Evolutionary conservation across 2,888 invertebrate genomes (phyloP).

Genomic region (Cantharis lateralis): DNA sequence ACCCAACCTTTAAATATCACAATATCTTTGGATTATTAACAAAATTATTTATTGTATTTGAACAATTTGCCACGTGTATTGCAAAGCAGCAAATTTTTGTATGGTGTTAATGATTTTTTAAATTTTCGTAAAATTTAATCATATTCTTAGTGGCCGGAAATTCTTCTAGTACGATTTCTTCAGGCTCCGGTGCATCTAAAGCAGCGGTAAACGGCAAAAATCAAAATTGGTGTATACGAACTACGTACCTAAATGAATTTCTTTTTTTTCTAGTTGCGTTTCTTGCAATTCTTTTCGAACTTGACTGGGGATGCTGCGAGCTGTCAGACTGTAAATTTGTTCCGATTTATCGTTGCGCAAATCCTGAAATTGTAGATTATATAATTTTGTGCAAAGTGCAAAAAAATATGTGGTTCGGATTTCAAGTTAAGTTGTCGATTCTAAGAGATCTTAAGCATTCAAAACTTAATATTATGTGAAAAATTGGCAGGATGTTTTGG

Average conservation of each 20-base stretch:
- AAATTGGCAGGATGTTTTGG: no score
- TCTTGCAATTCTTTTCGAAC: conserved; percentile 70
- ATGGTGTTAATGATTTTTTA: conserved; percentile 44
- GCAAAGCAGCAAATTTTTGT: conserved; percentile 32
- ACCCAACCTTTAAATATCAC: background rate
- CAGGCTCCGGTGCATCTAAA: background rate
- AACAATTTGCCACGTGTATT: background rate
- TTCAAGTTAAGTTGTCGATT: no score
- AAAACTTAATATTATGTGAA: no score
- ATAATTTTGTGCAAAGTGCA: no score
- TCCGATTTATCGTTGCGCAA: conserved; percentile 30
- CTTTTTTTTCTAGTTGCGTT: background rate
- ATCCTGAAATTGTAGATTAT: conserved; percentile 23
- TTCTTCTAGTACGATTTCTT: background rate
- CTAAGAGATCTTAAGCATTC: no score
- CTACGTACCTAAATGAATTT: background rate
- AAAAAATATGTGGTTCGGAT: no score
- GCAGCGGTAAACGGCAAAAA: background rate
- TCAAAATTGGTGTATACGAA: background rate
- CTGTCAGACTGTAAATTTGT: conserved; percentile 76
- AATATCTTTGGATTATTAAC: conserved; percentile 42
- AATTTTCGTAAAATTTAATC: conserved; percentile 43
- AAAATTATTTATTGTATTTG: background rate
- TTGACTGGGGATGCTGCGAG: conserved; percentile 76
- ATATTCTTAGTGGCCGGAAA: conserved; percentile 40